phyloP scores from a whole-genome alignment of 2,888 invertebrate species.

The Caenorhabditis macrosperma region DNA sequence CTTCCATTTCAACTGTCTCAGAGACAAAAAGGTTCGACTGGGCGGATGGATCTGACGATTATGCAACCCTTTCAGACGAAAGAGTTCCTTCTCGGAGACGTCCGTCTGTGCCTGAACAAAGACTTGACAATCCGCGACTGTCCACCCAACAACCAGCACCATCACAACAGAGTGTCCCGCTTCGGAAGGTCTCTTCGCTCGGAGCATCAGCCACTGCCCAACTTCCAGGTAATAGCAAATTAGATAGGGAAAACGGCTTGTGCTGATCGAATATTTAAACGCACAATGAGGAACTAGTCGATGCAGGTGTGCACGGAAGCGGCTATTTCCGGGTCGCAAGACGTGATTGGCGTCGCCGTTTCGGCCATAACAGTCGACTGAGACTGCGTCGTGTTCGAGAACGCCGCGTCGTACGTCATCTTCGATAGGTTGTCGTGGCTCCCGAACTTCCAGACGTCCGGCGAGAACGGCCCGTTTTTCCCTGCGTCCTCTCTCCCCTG shows the following conservation, averaged over 20 bases:
- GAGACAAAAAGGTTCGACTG: constrained; percentile 61
- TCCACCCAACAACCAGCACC: constrained; percentile 24
- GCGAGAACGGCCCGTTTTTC: background rate
- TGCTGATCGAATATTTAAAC: background rate
- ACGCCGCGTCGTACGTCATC: background rate
- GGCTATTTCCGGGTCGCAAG: background rate
- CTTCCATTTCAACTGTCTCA: constrained; percentile 64
- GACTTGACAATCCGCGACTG: constrained; percentile 56
- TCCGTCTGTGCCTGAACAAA: constrained; percentile 58
- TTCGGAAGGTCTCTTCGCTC: constrained; percentile 20
- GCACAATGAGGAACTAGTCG: background rate
- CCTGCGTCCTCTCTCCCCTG: background rate
- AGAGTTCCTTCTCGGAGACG: constrained; percentile 58
- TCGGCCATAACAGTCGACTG: background rate
- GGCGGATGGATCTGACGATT: too few species aligned
- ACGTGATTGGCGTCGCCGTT: background rate
- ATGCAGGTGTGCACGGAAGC: constrained; percentile 19
- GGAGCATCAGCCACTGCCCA: constrained; percentile 47
- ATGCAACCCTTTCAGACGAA: constrained; percentile 45
- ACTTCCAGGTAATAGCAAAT: constrained; percentile 50
- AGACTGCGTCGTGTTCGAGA: constrained; percentile 10
- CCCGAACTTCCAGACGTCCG: constrained; percentile 15
- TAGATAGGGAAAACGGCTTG: background rate
- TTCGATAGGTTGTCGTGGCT: constrained; percentile 9
- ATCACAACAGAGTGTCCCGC: constrained; percentile 27